Base-by-base conservation (phyloP, 2,888 invertebrate genomes). In the Philaethria dido region DNA sequence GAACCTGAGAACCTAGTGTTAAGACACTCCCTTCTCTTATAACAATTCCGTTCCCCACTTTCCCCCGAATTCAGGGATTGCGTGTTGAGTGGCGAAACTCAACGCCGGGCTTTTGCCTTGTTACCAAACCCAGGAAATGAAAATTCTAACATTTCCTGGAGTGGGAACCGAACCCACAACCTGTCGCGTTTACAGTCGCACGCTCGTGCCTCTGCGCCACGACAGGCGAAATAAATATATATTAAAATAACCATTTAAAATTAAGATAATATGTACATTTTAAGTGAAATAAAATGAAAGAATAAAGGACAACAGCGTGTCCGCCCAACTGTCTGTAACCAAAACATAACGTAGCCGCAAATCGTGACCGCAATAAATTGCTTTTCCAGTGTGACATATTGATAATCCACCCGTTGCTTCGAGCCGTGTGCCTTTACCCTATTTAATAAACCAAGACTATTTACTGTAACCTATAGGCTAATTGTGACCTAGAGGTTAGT, bases 281-380 rank as follows among this genome's bases (percentile, higher is more conserved):
- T n/a, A 39, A 57, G 9, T 22, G 8, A 42, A 57, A 39, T 39
- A 22, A 57, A 42, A 57, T 42, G 14, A 13, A 20, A 6, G 0
- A 42, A 22, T 16, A 42, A 22, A 9, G 22, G n/a, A 42, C 22
- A 33, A 29, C 16, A 14, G 57, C 57, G n/a, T 16, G 42, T 25
- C 42, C 25, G 55, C 20, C 44, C 44, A 33, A 60, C 44, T 20
- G 60, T 33, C 60, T 44, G 45, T 20, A 60, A 60, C 60, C 45
- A 60, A 60, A 42, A 60, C 60, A 60, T 59, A 18, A 18, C 45
- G 33, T 18, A 18, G 20, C 60, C 60, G 33, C 60, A 60, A 60
- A 47, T 60, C 47, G 60, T 47, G 25, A 60, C 60, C 60, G 60
- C 60, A 60, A 60, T 60, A 45, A 60, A 60, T 60, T 60, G 60